Base-by-base conservation (phyloP, 2,888 invertebrate species). In the Chrysolina americana region DNA sequence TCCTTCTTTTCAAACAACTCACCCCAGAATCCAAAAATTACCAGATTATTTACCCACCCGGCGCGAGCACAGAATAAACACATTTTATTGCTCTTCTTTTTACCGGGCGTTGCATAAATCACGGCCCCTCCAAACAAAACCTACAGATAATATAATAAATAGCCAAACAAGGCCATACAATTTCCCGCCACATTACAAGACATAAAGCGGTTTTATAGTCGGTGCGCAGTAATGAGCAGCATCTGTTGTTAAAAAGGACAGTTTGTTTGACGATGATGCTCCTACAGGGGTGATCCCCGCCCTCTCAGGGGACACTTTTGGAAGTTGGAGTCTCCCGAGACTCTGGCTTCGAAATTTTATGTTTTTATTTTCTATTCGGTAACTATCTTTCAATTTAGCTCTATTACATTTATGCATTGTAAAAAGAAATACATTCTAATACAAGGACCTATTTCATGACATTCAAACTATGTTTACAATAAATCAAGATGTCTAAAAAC, bases 181-280 rank as follows among this genome's bases (percentile, higher is more conserved):
- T 88, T 87, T 87, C 86, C 86, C 87, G 87, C 86, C 86, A 88
- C 87, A 87, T 88, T 87, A 88, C 81, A 78, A 81, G 79, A 79
- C 81, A 86, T 85, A 87, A 87, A 86, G 84, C 83, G 83, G 83
- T 83, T 82, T 83, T 82, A 83, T 82, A 81, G 83, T 81, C 77
- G 79, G 80, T 79, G 82, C 70, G 50, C 79, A 77, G 85, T 87
- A 87, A 87, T 87, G 84, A 86, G 85, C 81, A 86, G 86, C 87
- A 87, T 87, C 87, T 87, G 87, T 85, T 87, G 85, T 80, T 86
- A 85, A 86, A 86, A 86, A 87, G 83, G 83, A 84, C 83, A 84
- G 83, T 84, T 82, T 84, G 83, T 85, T 84, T 84, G 79, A 78
- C 75, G 64, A 75, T 73, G 69, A 63, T 71, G 68, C 74, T 59